These are phyloP conservation scores for Malurus alboscapulatus DNA, from an alignment of 2,113 vertebrate species.

Conservation along the genomic window DNA sequence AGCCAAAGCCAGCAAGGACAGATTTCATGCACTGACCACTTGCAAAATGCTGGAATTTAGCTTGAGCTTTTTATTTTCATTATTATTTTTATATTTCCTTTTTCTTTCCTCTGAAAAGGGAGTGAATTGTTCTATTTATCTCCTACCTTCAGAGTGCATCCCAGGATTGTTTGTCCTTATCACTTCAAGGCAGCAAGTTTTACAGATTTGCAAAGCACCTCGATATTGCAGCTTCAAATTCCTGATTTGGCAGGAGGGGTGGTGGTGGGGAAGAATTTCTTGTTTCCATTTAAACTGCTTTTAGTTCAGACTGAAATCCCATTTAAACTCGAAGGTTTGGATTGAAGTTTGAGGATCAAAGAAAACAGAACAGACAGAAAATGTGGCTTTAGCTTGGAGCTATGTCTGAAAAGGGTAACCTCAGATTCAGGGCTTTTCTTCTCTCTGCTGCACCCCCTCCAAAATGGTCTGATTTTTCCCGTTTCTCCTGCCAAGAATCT, in stretches of 20 bases:
- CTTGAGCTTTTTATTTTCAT: not conserved
- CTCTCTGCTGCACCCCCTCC: not conserved
- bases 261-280: not conserved
- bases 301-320: slow-evolving; percentile 55
- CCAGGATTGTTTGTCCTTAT: slow-evolving; percentile 79
- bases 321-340: slow-evolving; percentile 44
- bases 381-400: slow-evolving; percentile 38
- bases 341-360: slow-evolving; percentile 60
- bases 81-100: too few species aligned
- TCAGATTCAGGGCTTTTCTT: not conserved
- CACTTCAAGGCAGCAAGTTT: slow-evolving; percentile 76
- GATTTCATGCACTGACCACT: not conserved
- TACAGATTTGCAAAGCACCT: slow-evolving; percentile 64
- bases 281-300: slow-evolving; percentile 47
- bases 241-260: not conserved
- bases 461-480: not conserved
- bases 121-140: slow-evolving; percentile 71
- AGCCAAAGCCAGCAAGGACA: not conserved
- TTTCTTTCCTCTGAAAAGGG: not conserved
- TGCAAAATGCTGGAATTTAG: not conserved
- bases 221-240: slow-evolving; percentile 58
- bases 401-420: slow-evolving; percentile 23
- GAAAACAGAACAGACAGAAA: not conserved
- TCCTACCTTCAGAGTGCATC: slow-evolving; percentile 67
- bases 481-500: not conserved